These are phyloP conservation scores for Strigamia crassipes DNA, from an alignment of 2,888 invertebrate genomes.

Conservation along the genomic window DNA sequence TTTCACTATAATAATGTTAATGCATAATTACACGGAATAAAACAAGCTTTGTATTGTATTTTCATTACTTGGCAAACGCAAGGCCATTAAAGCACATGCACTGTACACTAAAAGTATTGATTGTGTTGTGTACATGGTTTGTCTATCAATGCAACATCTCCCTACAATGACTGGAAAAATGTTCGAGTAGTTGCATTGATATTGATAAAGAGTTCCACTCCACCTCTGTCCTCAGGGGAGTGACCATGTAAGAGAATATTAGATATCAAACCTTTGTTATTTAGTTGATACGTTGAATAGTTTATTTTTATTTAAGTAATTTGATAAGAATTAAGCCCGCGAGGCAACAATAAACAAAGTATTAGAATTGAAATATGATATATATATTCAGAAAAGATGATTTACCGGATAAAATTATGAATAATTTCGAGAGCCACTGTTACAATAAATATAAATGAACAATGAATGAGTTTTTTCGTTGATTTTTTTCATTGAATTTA, in stretches of 20 bases:
- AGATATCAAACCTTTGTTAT: background rate
- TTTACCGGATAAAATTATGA: constrained; percentile 8
- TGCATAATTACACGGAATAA: too few species aligned
- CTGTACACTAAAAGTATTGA: too few species aligned
- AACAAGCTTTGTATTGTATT: too few species aligned
- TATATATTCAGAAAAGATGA: background rate
- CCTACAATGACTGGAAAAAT: background rate
- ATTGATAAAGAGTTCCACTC: background rate
- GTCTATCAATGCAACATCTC: background rate
- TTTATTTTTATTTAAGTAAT: constrained; percentile 15
- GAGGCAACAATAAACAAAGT: background rate
- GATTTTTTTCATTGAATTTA: background rate
- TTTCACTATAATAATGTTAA: too few species aligned
- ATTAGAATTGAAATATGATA: background rate
- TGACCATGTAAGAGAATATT: background rate
- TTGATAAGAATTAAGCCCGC: background rate
- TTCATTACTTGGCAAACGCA: too few species aligned
- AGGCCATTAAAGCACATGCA: too few species aligned
- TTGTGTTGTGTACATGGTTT: too few species aligned
- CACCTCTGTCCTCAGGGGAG: background rate
- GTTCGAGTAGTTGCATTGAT: background rate
- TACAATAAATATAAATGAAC: background rate
- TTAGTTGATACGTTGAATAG: background rate
- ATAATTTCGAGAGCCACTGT: background rate
- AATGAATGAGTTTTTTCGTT: background rate